Base-by-base conservation (phyloP, 2,113 vertebrate genomes). In the Romanogobio albipinnatus region DNA sequence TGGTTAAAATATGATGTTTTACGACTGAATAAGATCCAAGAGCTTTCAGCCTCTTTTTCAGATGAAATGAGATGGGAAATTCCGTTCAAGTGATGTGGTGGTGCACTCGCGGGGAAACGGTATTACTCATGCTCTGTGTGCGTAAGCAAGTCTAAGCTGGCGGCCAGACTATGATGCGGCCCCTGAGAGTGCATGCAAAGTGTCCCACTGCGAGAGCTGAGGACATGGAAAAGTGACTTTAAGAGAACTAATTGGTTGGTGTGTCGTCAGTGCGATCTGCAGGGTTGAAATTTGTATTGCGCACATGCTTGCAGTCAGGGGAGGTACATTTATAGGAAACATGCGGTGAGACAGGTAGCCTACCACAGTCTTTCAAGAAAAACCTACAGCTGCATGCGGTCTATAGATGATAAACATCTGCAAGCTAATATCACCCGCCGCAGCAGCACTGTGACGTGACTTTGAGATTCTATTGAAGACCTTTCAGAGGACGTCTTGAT, bases 21-120 rank as follows among this genome's bases (percentile, higher is more conserved):
- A 22, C 13, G 9, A 76, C 11, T n/a, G 14, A 76, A 81, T 11
- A 81, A 82, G 47, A 51, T 76, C 47, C 84, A 83, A 62, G 51
- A 45, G 73, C 22, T 66, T 59, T 61, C 47, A 29, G 47, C 59
- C 78, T 87, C 81, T 64, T 74, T 84, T 89, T 87, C 86, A 82
- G 64, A 66, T 74, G 86, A 87, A 87, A 84, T 51, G 73, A 86
- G 64, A 75, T 84, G 84, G 88, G 88, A 89, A 89, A 87, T 89
- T 89, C 88, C 88, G 70, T 81, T 87, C 29, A 51, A 84, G 77
- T 86, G 86, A 87, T 82, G 84, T 87, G 86, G 84, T 66, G 83
- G 59, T 79, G 83, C 85, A 36, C 61, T 89, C 79, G 76, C 53
- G 76, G 84, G 83, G 83, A 87, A 89, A 85, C 29, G 82, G 10